phyloP scores from a whole-genome alignment of 2,797 vertebrate genomes.

The Podarcis siculus region DNA sequence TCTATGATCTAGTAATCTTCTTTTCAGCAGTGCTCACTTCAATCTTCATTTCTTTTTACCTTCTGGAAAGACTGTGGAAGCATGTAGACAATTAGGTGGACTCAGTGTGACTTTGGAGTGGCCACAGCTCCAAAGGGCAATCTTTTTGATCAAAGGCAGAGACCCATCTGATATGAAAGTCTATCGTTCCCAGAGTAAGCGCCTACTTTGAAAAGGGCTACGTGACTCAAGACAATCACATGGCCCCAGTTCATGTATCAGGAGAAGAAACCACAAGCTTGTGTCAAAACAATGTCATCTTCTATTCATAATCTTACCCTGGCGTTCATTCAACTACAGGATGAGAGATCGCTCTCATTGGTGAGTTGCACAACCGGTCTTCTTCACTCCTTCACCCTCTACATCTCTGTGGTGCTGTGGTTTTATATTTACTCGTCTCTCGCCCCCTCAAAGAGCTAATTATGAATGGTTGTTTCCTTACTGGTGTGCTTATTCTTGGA shows the following conservation, averaged over 20 bases:
- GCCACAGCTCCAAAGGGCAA: conserved; percentile 37
- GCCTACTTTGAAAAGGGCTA: neutral
- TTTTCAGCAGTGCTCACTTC: neutral
- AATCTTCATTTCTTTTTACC: neutral
- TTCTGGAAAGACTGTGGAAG: neutral
- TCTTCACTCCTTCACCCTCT: neutral
- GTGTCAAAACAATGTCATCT: neutral
- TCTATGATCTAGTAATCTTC: neutral
- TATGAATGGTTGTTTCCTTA: neutral
- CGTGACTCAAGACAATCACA: conserved; percentile 1
- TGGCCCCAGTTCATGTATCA: neutral
- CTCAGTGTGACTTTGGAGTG: conserved; percentile 37
- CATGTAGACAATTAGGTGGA: neutral
- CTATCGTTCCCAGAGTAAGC: conserved; percentile 46
- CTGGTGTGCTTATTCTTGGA: neutral
- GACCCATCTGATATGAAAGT: conserved; percentile 37
- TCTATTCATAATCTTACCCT: neutral
- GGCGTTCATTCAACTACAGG: neutral
- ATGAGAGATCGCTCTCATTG: neutral
- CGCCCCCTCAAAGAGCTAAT: neutral
- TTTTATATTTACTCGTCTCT: neutral
- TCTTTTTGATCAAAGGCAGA: conserved; percentile 47
- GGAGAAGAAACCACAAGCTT: neutral
- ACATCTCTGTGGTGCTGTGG: no score
- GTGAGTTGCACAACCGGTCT: neutral